phyloP scores from a whole-genome alignment of 2,113 vertebrate species.

The Speoplatyrhinus poulsoni region DNA sequence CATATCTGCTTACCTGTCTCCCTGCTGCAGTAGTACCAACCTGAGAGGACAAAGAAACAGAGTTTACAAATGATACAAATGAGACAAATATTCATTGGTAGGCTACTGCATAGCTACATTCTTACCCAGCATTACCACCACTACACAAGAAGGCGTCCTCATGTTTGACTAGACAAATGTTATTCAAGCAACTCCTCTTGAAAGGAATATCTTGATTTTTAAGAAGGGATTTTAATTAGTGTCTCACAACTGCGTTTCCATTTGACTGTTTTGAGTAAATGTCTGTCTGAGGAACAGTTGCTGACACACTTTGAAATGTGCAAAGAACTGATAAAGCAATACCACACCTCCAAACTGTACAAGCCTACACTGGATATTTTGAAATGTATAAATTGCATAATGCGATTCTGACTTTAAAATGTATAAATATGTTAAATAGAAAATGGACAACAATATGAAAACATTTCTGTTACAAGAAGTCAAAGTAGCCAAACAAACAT shows the following conservation, averaged over 20 bases:
- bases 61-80: background rate
- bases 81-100: background rate
- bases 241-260: background rate
- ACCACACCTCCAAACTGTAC: constrained; percentile 19
- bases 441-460: too few species aligned
- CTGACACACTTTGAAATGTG: constrained; percentile 41
- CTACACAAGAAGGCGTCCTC: constrained; percentile 41
- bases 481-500: too few species aligned
- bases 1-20: constrained; percentile 51
- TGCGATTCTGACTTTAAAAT: too few species aligned
- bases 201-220: background rate
- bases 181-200: background rate
- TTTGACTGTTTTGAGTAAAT: constrained; percentile 21
- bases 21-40: constrained; percentile 28
- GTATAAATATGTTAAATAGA: too few species aligned
- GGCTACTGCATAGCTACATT: background rate
- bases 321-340: constrained; percentile 57
- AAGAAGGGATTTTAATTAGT: background rate
- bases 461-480: too few species aligned
- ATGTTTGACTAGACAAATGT: background rate
- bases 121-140: constrained; percentile 61
- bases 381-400: too few species aligned
- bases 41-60: constrained; percentile 30
- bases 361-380: background rate
- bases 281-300: background rate